Percentiles rank a stretch among this genome's conserved stretches.
phyloP scores from a whole-genome alignment of 1,140 invertebrate genomes.

The Aphelenchoides avenae region DNA sequence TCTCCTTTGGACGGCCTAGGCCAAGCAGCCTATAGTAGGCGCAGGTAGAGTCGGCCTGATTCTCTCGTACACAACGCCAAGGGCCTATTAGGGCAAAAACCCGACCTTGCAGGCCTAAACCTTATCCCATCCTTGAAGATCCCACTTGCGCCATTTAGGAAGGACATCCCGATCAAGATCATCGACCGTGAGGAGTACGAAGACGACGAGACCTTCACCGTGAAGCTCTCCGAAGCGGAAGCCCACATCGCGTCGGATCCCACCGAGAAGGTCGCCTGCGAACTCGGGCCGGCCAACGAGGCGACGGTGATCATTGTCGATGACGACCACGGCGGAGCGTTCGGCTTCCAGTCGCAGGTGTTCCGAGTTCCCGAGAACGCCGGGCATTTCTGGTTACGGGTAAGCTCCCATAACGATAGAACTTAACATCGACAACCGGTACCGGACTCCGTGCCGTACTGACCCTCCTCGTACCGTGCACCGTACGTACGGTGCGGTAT shows the following conservation, averaged over 20 bases:
- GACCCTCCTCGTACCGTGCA: too few species aligned
- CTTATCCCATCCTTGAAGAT: background rate
- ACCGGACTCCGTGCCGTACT: too few species aligned
- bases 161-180: constrained; percentile 61
- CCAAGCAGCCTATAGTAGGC: background rate
- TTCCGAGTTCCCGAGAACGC: constrained; percentile 70
- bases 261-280: constrained; percentile 16
- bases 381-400: constrained; percentile 78
- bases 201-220: constrained; percentile 51
- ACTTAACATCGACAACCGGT: too few species aligned
- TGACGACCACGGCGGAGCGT: constrained; percentile 95
- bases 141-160: constrained; percentile 78
- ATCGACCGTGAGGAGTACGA: constrained; percentile 56
- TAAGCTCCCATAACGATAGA: constrained; percentile 3
- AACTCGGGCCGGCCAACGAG: constrained; percentile 76
- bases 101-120: background rate
- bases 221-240: constrained; percentile 62
- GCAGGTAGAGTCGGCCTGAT: too few species aligned
- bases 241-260: constrained; percentile 20
- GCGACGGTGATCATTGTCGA: constrained; percentile 94
- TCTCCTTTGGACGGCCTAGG: too few species aligned
- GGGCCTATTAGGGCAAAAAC: too few species aligned
- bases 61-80: too few species aligned
- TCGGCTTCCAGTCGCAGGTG: constrained; percentile 76
- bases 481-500: too few species aligned